Base-by-base conservation (phyloP, 2,113 vertebrate species). In the Cheilinus undulatus region DNA sequence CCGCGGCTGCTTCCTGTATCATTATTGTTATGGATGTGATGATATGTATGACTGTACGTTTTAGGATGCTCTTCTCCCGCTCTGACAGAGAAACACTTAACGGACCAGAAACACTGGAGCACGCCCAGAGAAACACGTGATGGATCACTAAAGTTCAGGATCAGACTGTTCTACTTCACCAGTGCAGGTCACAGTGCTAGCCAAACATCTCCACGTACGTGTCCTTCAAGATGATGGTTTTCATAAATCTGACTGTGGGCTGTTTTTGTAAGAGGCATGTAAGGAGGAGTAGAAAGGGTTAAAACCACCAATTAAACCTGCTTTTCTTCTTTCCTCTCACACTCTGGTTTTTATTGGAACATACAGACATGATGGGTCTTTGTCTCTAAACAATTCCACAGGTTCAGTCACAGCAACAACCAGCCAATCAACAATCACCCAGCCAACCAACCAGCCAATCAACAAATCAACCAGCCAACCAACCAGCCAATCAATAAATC, bases 21-120 rank as follows among this genome's bases (percentile, higher is more conserved):
- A 79, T 85, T 85, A 70, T 82, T 85, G 80, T 83, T 79, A 88
- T 91, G 91, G 88, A 62, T 78, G 83, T 90, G 81, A 86, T 72
- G 67, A 66, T 69, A 64, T 88, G 86, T 92, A 82, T 89, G 69
- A 77, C 54, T 86, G 88, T 90, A 72, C 88, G 74, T 84, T 86
- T 69, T 86, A 78, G 71, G 74, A 73, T 81, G 72, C 78, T 84
- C 86, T 82, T 82, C 80, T 83, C 46, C 68, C 70, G 68, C 76
- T 46, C 43, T 61, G 61, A 72, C 58, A 68, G 62, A 73, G 50
- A 42, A 78, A 80, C 65, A 74, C 66, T 65, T 73, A 69, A 28
- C 27, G 66, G 60, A 57, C 36, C 22, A 32, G 43, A 77, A 52
- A 75, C 76, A 82, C 68, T 68, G 70, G 69, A 78, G 62, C 68